Percentiles rank a stretch among this genome's conserved stretches.
Evolutionary conservation across 2,888 invertebrate species (phyloP).

Genomic region (Mycalesis mineus): DNA sequence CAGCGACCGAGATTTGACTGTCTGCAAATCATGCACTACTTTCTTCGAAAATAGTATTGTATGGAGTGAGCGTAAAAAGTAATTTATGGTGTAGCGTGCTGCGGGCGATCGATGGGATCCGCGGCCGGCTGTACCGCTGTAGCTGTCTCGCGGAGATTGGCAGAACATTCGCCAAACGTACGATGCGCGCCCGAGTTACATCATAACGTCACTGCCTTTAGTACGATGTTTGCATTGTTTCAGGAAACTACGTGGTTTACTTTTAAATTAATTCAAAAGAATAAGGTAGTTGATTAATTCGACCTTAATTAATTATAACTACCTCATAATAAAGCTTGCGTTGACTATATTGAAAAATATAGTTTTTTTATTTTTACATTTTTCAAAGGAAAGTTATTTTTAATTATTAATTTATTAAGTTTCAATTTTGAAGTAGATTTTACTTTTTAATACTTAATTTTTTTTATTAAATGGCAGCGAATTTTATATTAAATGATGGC

Average conservation of each 20-base stretch:
- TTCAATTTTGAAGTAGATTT: no score
- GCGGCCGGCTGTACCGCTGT: slow-evolving; percentile 34
- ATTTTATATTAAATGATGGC: no score
- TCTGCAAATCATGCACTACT: slow-evolving; percentile 51
- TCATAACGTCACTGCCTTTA: neutral
- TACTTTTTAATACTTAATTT: no score
- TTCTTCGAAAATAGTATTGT: slow-evolving; percentile 45
- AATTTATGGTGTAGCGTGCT: slow-evolving; percentile 69
- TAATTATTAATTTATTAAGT: no score
- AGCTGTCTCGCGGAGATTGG: slow-evolving; percentile 63
- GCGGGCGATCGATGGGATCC: slow-evolving; percentile 60
- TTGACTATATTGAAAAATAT: no score
- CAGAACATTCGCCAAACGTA: slow-evolving; percentile 56
- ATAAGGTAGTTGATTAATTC: no score
- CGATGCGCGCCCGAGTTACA: slow-evolving; percentile 41
- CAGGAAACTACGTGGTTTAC: neutral
- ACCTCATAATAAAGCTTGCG: no score
- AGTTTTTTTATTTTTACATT: no score
- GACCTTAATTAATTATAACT: no score
- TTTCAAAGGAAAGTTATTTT: no score
- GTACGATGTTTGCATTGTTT: neutral
- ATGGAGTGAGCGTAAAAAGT: slow-evolving; percentile 65
- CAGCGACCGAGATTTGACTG: slow-evolving; percentile 50
- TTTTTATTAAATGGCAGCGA: no score
- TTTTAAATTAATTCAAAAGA: no score